These are phyloP conservation scores for Glomeris maerens DNA, from an alignment of 1,140 invertebrate genomes.

Conservation along the genomic window DNA sequence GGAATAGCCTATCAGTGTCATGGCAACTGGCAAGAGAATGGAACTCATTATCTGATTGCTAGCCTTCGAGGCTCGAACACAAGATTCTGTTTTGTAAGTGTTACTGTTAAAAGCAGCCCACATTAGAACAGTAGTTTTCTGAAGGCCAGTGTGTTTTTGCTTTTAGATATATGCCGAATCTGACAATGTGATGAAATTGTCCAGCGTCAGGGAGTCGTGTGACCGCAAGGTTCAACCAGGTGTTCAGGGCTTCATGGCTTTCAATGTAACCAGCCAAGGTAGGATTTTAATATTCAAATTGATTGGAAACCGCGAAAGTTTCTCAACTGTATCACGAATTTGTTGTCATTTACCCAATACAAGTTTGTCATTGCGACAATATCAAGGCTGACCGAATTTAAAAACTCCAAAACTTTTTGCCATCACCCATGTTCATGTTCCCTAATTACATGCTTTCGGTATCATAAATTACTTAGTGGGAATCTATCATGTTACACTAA, in stretches of 20 bases:
- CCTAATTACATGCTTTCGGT: too few relatives aligned
- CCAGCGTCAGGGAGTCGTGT: slow-evolving; percentile 11
- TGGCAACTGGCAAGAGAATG: slow-evolving; percentile 49
- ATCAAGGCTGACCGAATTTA: too few relatives aligned
- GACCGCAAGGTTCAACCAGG: slow-evolving; percentile 16
- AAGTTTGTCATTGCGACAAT: too few relatives aligned
- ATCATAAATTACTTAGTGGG: too few relatives aligned
- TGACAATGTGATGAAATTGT: slow-evolving; percentile 10
- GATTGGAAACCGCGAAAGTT: too few relatives aligned
- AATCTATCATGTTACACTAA: too few relatives aligned
- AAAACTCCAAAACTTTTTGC: too few relatives aligned
- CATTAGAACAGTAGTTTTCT: background rate
- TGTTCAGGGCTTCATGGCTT: slow-evolving; percentile 18
- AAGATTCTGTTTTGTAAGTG: slow-evolving; percentile 21
- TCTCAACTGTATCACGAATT: too few relatives aligned
- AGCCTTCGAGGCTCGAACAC: slow-evolving; percentile 16
- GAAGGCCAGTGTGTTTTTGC: background rate
- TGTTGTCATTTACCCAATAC: too few relatives aligned
- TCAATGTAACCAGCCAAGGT: slow-evolving; percentile 20
- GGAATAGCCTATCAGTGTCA: slow-evolving; percentile 53
- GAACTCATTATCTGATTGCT: slow-evolving; percentile 47
- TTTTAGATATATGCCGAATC: slow-evolving; percentile 11
- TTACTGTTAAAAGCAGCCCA: background rate
- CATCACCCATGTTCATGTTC: too few relatives aligned
- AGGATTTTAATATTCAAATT: too few relatives aligned